Percentiles rank a stretch among this genome's conserved stretches.
phyloP scores from a whole-genome alignment of 2,113 vertebrate genomes.

The Arenaria interpres region DNA sequence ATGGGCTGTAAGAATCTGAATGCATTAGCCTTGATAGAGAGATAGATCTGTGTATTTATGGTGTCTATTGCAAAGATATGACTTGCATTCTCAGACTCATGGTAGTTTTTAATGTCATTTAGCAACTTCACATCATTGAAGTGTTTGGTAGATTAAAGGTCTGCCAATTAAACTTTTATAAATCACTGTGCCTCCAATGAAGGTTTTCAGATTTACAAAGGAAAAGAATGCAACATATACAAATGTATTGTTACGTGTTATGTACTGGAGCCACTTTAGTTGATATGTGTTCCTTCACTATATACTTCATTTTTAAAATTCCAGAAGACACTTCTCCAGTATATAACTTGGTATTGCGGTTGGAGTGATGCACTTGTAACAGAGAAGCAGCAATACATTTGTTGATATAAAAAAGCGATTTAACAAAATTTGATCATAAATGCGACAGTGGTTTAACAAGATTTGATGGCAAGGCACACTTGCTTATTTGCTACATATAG shows the following conservation, averaged over 20 bases:
- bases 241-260: neutral
- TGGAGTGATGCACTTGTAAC: neutral
- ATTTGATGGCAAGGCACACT: neutral
- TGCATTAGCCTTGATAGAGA: neutral
- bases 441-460: neutral
- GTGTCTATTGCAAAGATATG: neutral
- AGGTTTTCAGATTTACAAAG: neutral
- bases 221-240: neutral
- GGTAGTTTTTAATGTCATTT: neutral
- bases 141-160: neutral
- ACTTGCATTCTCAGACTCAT: neutral
- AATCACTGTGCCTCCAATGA: neutral
- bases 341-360: neutral
- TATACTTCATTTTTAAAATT: neutral
- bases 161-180: neutral
- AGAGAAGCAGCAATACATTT: neutral
- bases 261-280: neutral
- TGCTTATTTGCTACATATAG: neutral
- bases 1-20: neutral
- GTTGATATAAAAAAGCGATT: neutral
- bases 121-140: neutral
- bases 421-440: neutral
- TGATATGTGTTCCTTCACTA: neutral
- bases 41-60: neutral
- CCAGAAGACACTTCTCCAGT: neutral